Percentiles rank a stretch among this genome's conserved stretches.
Evolutionary conservation across 2,888 invertebrate genomes (phyloP).

Genomic region (Himalopsyche anomala): DNA sequence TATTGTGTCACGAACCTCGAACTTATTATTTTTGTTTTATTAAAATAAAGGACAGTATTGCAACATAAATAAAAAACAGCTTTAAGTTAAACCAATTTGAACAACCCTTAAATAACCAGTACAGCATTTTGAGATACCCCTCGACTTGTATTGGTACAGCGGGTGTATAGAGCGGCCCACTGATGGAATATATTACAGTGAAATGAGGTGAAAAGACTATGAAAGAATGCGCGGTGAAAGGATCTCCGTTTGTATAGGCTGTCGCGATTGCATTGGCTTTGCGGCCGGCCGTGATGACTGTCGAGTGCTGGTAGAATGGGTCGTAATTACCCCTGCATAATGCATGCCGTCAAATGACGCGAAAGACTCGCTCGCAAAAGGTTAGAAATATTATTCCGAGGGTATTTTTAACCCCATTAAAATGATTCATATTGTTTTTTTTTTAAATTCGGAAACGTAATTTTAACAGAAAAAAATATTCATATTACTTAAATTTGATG

Average conservation of each 20-base stretch:
- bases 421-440: not conserved
- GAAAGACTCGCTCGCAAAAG: constrained; percentile 25
- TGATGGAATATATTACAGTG: constrained; percentile 62
- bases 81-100: not conserved
- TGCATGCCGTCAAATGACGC: constrained; percentile 43
- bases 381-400: not conserved
- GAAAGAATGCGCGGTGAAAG: constrained; percentile 48
- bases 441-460: not conserved
- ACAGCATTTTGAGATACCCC: not conserved
- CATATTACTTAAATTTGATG: too few relatives aligned
- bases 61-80: too few relatives aligned
- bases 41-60: too few relatives aligned
- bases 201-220: constrained; percentile 55
- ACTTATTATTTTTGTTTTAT: too few relatives aligned
- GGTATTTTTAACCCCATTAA: constrained; percentile 20
- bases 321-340: constrained; percentile 57
- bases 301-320: constrained; percentile 42
- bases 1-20: too few relatives aligned
- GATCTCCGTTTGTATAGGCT: constrained; percentile 32
- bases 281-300: constrained; percentile 12
- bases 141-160: not conserved
- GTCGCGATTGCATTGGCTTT: constrained; percentile 34
- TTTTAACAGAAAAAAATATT: too few relatives aligned
- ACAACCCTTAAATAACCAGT: constrained; percentile 44
- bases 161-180: constrained; percentile 36